Conservation (phyloP, 2,113 vertebrate species). For the Passer domesticus region DNA sequence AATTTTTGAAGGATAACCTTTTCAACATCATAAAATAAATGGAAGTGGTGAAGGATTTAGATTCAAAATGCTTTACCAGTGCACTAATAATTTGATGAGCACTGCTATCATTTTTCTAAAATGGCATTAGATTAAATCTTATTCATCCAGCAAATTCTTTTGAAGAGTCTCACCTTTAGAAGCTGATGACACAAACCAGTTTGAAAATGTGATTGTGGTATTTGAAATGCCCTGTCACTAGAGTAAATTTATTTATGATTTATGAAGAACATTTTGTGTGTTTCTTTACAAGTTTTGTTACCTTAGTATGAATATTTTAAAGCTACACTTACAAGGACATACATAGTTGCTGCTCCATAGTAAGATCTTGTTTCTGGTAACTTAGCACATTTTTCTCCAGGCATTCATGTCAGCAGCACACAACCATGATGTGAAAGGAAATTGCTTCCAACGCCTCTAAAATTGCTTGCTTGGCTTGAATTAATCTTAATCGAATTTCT, state of each 20-base stretch:
- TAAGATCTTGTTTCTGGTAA: slow-evolving; percentile 15
- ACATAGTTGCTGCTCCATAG: background rate
- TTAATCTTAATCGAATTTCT: slow-evolving; percentile 81
- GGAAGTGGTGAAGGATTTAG: slow-evolving; percentile 67
- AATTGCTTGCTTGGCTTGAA: slow-evolving; percentile 75
- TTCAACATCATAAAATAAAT: slow-evolving; percentile 75
- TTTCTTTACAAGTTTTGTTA: background rate
- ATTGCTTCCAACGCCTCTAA: slow-evolving; percentile 72
- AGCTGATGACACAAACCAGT: slow-evolving; percentile 50
- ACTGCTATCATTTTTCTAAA: slow-evolving; percentile 70
- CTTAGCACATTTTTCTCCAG: slow-evolving; percentile 30
- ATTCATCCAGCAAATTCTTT: slow-evolving; percentile 64
- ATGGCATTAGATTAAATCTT: slow-evolving; percentile 72
- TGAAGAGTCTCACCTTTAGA: slow-evolving; percentile 62
- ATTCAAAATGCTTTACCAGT: slow-evolving; percentile 67
- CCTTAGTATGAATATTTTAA: background rate
- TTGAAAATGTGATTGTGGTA: slow-evolving; percentile 69
- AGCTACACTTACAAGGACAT: background rate
- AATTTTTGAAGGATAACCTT: slow-evolving; percentile 79
- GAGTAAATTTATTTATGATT: slow-evolving; percentile 40
- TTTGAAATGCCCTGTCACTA: slow-evolving; percentile 54
- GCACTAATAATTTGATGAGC: slow-evolving; percentile 74
- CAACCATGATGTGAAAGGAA: slow-evolving; percentile 68
- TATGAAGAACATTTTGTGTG: background rate
- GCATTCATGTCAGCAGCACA: slow-evolving; percentile 55